Percentiles rank a stretch among this genome's conserved stretches.
phyloP scores from a whole-genome alignment of 2,113 vertebrate genomes.

The Oceanites oceanicus region DNA sequence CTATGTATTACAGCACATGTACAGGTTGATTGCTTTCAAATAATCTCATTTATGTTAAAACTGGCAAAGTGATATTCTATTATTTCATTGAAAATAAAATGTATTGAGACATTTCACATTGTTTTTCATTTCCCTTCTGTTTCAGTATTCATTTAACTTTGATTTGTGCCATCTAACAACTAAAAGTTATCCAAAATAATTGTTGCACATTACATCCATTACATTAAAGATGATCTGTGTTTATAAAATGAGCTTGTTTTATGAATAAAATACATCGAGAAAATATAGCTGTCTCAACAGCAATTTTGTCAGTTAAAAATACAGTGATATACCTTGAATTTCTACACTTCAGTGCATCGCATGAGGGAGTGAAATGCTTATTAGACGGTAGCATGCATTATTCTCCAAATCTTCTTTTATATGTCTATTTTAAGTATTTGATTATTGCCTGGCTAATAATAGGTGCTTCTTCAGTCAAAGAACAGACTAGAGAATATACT shows the following conservation, averaged over 20 bases:
- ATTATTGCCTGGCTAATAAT: slow-evolving; percentile 76
- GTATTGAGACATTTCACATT: background rate
- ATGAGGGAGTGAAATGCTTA: slow-evolving; percentile 39
- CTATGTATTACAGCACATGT: background rate
- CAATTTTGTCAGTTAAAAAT: slow-evolving; percentile 37
- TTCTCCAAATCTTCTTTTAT: slow-evolving; percentile 61
- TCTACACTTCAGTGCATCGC: slow-evolving; percentile 31
- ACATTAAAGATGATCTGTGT: background rate
- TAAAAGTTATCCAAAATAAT: slow-evolving; percentile 1
- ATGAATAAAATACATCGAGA: background rate
- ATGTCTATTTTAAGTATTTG: slow-evolving; percentile 73
- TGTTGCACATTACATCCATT: background rate
- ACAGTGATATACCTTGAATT: slow-evolving; percentile 21
- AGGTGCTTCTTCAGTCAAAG: slow-evolving; percentile 67
- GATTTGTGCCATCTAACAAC: background rate
- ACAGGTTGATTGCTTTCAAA: background rate
- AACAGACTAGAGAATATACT: slow-evolving; percentile 48
- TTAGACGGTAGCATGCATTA: slow-evolving; percentile 27
- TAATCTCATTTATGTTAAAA: background rate
- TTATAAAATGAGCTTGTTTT: slow-evolving; percentile 11
- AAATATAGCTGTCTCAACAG: slow-evolving; percentile 19
- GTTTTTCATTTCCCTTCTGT: background rate
- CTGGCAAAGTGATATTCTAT: background rate
- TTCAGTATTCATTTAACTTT: background rate
- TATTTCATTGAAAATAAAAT: background rate